Evolutionary conservation across 2,113 vertebrate species (phyloP), one percentile per base, ranked within the genome.

Genomic region (Dipodomys ordii): DNA sequence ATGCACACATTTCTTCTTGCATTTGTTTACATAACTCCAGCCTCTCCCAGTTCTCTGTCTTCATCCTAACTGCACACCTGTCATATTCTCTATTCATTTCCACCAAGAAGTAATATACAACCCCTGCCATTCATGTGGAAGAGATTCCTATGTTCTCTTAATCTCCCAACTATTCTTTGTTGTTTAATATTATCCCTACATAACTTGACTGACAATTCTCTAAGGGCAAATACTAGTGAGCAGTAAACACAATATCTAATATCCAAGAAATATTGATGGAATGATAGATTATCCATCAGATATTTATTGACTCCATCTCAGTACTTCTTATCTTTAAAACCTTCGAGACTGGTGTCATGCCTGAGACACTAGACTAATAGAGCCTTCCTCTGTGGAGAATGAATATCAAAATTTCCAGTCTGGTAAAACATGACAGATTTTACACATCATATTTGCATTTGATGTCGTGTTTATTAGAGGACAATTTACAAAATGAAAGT

Each of bases 401-500:
- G 6, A 78, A 22, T 22, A 83, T 18, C 32, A 86, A 65, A 78
- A 62, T n/a, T 46, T 19, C 35, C 30, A 22, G 64, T 39, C 19
- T 35, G 39, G 28, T 53, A 23, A 71, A 86, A 64, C 19, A 13
- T 46, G n/a, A 15, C 10, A 2, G 20, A 64, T 9, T 49, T 88
- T 39, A 67, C 2, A 13, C 72, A 68, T 46, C 30, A 72, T 46
- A 44, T 44, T 80, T 73, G 23, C 28, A 18, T 8, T 53, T 76
- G 2, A 0, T 88, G 20, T 69, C 1, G 16, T 76, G 39, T 83
- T 88, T 83, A 49, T 1, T 25, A 39, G 4, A 62, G 15, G 2
- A 76, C 57, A 60, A 76, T 67, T 88, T 87, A 53, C 39, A 27
- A 83, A 76, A 76, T 91, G 83, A 68, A 87, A 79, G 13, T 53